These are phyloP conservation scores for Amphipoea oculea DNA, from an alignment of 2,888 invertebrate genomes.

Conservation along the genomic window DNA sequence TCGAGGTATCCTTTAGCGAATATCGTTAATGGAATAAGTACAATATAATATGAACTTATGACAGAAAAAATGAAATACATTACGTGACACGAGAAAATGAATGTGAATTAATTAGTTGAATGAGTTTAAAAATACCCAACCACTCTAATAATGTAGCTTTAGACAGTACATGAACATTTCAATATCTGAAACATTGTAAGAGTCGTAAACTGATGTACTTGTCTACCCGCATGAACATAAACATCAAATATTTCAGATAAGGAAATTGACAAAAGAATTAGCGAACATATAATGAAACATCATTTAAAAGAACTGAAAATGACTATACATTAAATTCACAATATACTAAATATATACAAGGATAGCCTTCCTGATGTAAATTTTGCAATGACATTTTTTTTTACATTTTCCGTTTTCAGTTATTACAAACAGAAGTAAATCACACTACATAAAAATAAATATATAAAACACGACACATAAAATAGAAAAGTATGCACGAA, in stretches of 20 bases:
- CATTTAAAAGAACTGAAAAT: conserved; percentile 80
- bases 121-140: conserved; percentile 85
- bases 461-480: conserved; percentile 88
- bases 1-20: conserved; percentile 87
- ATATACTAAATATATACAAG: conserved; percentile 86
- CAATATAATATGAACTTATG: conserved; percentile 88
- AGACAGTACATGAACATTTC: conserved; percentile 71
- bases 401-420: conserved; percentile 85
- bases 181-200: conserved; percentile 70
- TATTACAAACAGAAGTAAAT: conserved; percentile 88
- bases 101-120: conserved; percentile 82
- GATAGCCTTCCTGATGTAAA: conserved; percentile 83
- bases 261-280: conserved; percentile 73
- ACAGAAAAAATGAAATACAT: conserved; percentile 82
- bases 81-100: conserved; percentile 81
- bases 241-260: conserved; percentile 75
- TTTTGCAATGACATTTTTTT: conserved; percentile 82
- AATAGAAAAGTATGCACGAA: conserved; percentile 84
- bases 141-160: conserved; percentile 80
- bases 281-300: conserved; percentile 77
- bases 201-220: conserved; percentile 56
- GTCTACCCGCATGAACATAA: conserved; percentile 58
- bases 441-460: conserved; percentile 88
- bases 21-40: conserved; percentile 89
- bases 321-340: conserved; percentile 84